Evolutionary conservation across 2,113 vertebrate genomes (phyloP), one percentile per base, ranked within the genome.

Genomic region (Spheniscus mendiculus): DNA sequence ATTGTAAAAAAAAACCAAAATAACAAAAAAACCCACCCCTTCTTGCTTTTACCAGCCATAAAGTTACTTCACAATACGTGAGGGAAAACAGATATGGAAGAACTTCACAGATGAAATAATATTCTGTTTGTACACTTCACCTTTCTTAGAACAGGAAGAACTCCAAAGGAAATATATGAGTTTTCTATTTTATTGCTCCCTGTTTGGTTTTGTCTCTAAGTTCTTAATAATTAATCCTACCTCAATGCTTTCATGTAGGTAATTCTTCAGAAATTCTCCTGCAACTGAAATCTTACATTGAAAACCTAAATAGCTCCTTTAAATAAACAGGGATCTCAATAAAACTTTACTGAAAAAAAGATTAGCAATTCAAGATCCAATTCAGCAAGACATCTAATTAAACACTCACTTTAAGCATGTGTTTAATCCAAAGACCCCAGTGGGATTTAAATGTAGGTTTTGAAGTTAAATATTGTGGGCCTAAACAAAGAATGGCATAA

Each of bases 341-440:
- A 96, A 92, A 96, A 93, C 4, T 42, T 66, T 61, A 52, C 44
- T 62, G 20, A 80, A 89, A 67, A 42, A 82, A 70, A 62, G 12
- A 69, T 78, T 85, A 47, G 4, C 78, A 85, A 69, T 92, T 93
- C 61, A 90, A 86, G 36, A 85, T 82, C 53, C 25, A 92, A 40
- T 90, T 93, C 83, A 80, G 36, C 34, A 90, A 89, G 88, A 83
- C 21, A 30, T 86, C 74, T 90, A 76, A 83, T 92, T 88, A 80
- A 61, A 59, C 16, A 12, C 10, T 78, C 38, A 47, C 18, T 88
- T 74, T 55, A 92, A 69, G 32, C 19, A 55, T 44, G 11, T 63
- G 19, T 83, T 90, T 72, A 61, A 90, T 86, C 26, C 30, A 34
- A 36, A 79, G 56, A 65, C 27, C 36, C 9, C 38, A 10, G 30